phyloP scores from a whole-genome alignment of 2,797 vertebrate genomes.

The Sus cebifrons region DNA sequence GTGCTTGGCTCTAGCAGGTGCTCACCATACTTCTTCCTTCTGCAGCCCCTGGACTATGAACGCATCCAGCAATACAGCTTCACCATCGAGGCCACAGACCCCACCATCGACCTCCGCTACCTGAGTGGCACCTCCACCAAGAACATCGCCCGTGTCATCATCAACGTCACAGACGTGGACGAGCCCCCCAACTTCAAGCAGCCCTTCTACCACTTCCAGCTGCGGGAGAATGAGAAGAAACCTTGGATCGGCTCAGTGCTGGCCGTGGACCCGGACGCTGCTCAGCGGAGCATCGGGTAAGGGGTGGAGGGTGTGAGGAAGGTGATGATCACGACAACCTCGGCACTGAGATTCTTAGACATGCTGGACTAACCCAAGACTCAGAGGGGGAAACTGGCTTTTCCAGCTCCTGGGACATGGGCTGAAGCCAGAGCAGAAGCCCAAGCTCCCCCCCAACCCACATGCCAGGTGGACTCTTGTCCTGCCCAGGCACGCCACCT shows the following conservation, averaged over 20 bases:
- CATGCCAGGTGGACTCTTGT: rapidly evolving
- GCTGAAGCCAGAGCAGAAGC: neutral
- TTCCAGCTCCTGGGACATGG: rapidly evolving
- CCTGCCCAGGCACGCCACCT: neutral
- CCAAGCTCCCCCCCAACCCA: neutral
- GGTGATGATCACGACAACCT: rapidly evolving
- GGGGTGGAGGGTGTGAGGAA: rapidly evolving
- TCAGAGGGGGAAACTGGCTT: neutral
- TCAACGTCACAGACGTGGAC: constrained; percentile 94
- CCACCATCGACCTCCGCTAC: constrained; percentile 88
- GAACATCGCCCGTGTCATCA: constrained; percentile 90
- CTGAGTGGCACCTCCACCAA: constrained; percentile 75
- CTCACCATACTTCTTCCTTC: neutral
- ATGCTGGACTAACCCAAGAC: neutral
- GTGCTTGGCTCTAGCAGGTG: neutral
- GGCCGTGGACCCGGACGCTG: constrained; percentile 94
- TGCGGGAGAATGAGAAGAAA: constrained; percentile 92
- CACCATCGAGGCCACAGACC: constrained; percentile 92
- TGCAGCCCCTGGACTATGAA: constrained; percentile 95
- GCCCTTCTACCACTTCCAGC: constrained; percentile 91
- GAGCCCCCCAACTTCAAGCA: constrained; percentile 94
- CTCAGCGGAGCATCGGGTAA: constrained; percentile 92
- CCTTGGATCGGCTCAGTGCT: constrained; percentile 89
- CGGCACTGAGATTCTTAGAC: neutral
- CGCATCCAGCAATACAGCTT: constrained; percentile 90